These are phyloP conservation scores for Actenoides lindsayi DNA, from an alignment of 2,113 vertebrate species.

Conservation along the genomic window DNA sequence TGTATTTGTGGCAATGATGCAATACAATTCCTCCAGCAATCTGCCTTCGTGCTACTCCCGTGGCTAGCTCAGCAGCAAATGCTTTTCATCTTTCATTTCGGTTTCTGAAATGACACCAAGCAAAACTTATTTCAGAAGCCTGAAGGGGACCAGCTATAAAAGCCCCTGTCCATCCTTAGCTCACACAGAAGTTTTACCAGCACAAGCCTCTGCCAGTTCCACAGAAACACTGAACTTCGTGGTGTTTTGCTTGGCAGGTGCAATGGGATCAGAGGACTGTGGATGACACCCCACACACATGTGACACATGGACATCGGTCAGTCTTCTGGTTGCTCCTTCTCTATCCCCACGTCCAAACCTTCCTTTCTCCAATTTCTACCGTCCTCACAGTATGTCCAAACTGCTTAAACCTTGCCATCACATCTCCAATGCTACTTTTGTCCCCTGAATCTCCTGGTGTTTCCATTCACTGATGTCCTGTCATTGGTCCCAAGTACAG, in stretches of 20 bases:
- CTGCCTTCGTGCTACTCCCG: not conserved
- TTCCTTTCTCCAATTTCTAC: not conserved
- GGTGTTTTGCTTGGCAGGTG: accelerated
- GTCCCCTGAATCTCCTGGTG: not conserved
- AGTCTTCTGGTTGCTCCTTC: not conserved
- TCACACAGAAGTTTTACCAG: not conserved
- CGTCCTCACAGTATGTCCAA: not conserved
- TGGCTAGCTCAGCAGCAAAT: not conserved
- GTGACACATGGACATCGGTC: not conserved
- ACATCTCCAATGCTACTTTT: not conserved
- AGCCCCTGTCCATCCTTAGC: not conserved
- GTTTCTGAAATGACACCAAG: not conserved
- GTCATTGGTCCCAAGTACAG: not conserved
- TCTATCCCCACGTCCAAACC: not conserved
- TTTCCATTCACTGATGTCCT: not conserved
- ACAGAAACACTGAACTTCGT: not conserved
- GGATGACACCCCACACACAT: accelerated
- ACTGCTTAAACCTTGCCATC: not conserved
- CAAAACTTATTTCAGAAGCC: not conserved
- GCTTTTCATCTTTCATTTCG: not conserved
- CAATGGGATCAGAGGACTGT: not conserved
- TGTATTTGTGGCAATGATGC: not conserved
- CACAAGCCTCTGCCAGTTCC: not conserved
- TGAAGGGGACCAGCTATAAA: not conserved
- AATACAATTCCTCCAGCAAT: not conserved